These are phyloP conservation scores for Argynnis bischoffii DNA, from an alignment of 2,888 invertebrate genomes.

Conservation along the genomic window DNA sequence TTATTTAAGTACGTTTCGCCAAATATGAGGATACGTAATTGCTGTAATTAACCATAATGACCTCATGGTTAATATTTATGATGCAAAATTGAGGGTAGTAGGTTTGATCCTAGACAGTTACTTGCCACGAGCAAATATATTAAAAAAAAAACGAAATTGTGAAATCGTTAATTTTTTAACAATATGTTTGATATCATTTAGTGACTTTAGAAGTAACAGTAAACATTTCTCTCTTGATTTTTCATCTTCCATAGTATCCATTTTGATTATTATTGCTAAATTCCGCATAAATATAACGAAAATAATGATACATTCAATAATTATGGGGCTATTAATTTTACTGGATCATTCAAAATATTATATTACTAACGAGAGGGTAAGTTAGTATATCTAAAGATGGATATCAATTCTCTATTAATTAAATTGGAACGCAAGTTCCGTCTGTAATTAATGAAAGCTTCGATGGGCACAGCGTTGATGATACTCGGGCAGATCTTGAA, in stretches of 20 bases:
- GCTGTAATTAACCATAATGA: constrained; percentile 9
- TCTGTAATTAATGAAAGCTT: constrained; percentile 57
- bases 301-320: not conserved
- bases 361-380: constrained; percentile 21
- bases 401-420: constrained; percentile 51
- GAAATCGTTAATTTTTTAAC: too few relatives aligned
- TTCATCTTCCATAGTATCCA: too few relatives aligned
- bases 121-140: too few relatives aligned
- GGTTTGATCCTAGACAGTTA: not conserved
- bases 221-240: too few relatives aligned
- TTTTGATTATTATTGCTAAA: too few relatives aligned
- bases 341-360: constrained; percentile 16
- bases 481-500: constrained; percentile 47
- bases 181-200: too few relatives aligned
- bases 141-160: too few relatives aligned
- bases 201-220: too few relatives aligned
- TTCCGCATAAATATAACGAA: not conserved
- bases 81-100: not conserved
- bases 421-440: constrained; percentile 54
- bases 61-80: constrained; percentile 13
- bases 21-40: constrained; percentile 21
- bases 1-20: constrained; percentile 38
- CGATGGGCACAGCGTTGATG: constrained; percentile 47
- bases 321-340: not conserved
- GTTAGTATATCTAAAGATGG: constrained; percentile 21